Conservation (phyloP, 2,113 vertebrate genomes). For the Menura novaehollandiae region DNA sequence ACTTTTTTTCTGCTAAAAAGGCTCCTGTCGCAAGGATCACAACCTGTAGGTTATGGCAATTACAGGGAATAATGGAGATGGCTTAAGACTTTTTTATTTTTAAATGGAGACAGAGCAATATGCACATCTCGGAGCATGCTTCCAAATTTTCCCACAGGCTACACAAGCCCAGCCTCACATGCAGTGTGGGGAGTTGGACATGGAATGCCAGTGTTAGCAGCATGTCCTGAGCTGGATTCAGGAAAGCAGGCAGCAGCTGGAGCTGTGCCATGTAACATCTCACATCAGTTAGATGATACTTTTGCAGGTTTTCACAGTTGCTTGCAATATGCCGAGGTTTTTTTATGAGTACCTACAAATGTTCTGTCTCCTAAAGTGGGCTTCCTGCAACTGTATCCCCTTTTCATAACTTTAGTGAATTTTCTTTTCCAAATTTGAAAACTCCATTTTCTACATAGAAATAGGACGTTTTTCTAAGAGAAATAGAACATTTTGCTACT, state of each 20-base stretch:
- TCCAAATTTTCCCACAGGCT: not conserved
- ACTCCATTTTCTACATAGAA: not conserved
- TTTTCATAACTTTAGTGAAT: not conserved
- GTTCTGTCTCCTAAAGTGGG: not conserved
- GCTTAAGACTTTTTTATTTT: not conserved
- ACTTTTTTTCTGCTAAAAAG: not conserved
- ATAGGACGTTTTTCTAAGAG: too few species aligned
- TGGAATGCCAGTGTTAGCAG: not conserved
- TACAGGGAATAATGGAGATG: not conserved
- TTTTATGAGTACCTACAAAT: not conserved
- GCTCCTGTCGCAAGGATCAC: not conserved
- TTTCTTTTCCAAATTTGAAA: not conserved
- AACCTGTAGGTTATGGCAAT: not conserved
- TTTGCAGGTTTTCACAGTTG: not conserved
- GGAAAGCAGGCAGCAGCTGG: not conserved
- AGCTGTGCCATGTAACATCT: not conserved
- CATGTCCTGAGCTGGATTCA: not conserved
- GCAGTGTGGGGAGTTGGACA: fast-evolving
- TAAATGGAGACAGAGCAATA: not conserved
- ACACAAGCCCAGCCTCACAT: not conserved
- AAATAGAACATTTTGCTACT: not conserved
- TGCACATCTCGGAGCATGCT: not conserved
- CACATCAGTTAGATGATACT: not conserved
- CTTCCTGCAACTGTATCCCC: not conserved
- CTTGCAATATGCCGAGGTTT: not conserved